Base-by-base conservation (phyloP, 2,888 invertebrate genomes). In the Pachliopta kotzebuea region DNA sequence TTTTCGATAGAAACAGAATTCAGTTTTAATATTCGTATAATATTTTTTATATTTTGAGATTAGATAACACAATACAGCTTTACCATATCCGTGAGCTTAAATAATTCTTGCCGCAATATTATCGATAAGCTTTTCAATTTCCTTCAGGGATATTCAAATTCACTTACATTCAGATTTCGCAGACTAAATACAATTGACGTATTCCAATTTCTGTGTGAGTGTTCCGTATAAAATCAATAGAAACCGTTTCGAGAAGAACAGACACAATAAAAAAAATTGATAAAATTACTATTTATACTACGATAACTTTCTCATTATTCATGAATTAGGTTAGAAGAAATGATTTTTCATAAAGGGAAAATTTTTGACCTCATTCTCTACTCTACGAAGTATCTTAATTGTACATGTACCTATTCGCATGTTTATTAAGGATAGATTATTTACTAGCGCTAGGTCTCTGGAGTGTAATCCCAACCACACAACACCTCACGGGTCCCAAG, bases 51-150 rank as follows among this genome's bases (percentile, higher is more conserved):
- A 45, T n/a, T 45, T 45, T 45, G 4, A n/a, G 45, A 45, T 45
- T 4, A 8, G 18, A 45, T 45, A 18, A 42, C 18, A 42, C 17
- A 52, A 23, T 21, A 52, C 21, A 52, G 50, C 14, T 21, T 21
- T 11, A 11, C 23, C 21, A 45, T 61, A 61, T 60, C 45, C 64
- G 37, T 24, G 31, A 56, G 52, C 9, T 18, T 37, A 64, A 64
- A 60, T 60, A 56, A 56, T 64, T 56, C 52, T 59, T 60, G 29
- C 37, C 56, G 64, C 60, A 60, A 59, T 29, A 56, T 63, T 63
- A 53, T 63, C 31, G 64, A 60, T 64, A 64, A 60, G 42, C 50
- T 64, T 60, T 64, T 64, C 64, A 60, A 64, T 64, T 64, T 64
- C 64, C 64, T 64, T 21, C 21, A 24, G 24, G 56, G 56, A 59